Base-by-base conservation (phyloP, 1,140 invertebrate genomes). In the Druon quercuslanigerum region DNA sequence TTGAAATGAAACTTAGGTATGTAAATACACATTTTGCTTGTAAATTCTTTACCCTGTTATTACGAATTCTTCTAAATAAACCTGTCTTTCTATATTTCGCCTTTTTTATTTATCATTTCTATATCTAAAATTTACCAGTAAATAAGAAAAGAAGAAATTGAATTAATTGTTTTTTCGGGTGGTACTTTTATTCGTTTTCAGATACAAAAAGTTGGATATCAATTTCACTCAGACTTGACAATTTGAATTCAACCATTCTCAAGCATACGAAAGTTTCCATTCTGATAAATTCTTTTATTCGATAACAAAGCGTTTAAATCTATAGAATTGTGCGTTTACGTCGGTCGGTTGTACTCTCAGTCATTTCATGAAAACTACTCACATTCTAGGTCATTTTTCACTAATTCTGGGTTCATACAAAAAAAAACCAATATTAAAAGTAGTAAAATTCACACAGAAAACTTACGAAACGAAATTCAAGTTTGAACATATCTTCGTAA, bases 251-350 rank as follows among this genome's bases (percentile, higher is more conserved):
- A 50, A n/a, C 46, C 16, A 71, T 71, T 54, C 52, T 46, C 52
- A 17, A 9, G 52, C 52, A 54, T 17, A 8, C n/a, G 7, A 8
- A 54, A 54, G 19, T 54, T 54, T 7, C n/a, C n/a, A 54, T 54
- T 54, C 17, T n/a, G n/a, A 71, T 71, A 71, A 71, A 71, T 71
- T n/a, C 40, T 71, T 71, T 40, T 71, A 71, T 14, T 50, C 33
- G 46, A 71, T 71, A 50, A 71, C 70, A 50, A 71, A 71, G 33
- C 46, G 46, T 40, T 71, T 16, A 17, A 71, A n/a, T 71, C 50
- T 19, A 50, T 71, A 71, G 46, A 71, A 71, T 71, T 71, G 70
- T 50, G 70, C 46, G 46, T 46, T 46, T 71, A 71, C n/a, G 16
- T 46, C 4, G 17, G 9, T 71, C 17, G 13, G 46, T n/a, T 46